Base-by-base conservation (phyloP, 2,113 vertebrate genomes). In the Capricornis sumatraensis region DNA sequence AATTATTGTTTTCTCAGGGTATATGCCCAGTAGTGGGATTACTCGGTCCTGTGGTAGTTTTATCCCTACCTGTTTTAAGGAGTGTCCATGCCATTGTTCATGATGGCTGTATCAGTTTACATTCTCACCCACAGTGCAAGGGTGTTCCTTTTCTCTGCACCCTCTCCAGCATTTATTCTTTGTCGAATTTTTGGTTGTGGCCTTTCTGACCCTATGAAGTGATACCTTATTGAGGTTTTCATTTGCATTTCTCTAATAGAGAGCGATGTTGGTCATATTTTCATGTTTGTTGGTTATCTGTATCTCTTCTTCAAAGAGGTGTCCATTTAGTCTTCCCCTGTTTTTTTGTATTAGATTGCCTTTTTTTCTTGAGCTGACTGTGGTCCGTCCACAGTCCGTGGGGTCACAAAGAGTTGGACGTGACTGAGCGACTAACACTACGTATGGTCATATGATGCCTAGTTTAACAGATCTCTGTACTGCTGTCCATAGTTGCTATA, bases 361-460 rank as follows among this genome's bases (percentile, higher is more conserved):
- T 36, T 21, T 36, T 71, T 36, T 21, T 36, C 17, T 36, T 71
- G 64, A 71, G 64, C 64, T 21, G n/a, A 71, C 64, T 71, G 64
- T 71, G 64, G 64, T n/a, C 64, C n/a, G 21, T 67, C 8, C n/a
- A 36, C n/a, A 67, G 64, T 67, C 64, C 0, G 1, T 36, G 64
- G 64, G 64, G n/a, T 36, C 2, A 4, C 64, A 11, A 36, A 67
- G n/a, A 67, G 33, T 2, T 21, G 64, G n/a, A 67, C n/a, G 21
- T 71, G 64, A 23, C 64, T 36, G 64, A 71, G n/a, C 2, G 5
- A 36, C n/a, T 36, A 21, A 21, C 9, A 2, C n/a, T 12, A 23
- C 0, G 5, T 5, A 3, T 6, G 64, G 19, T 6, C n/a, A 6
- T 36, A 21, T 21, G 64, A 36, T 11, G n/a, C 64, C 64, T 3